Evolutionary conservation across 2,113 vertebrate genomes (phyloP).

Genomic region (Bungarus multicinctus): DNA sequence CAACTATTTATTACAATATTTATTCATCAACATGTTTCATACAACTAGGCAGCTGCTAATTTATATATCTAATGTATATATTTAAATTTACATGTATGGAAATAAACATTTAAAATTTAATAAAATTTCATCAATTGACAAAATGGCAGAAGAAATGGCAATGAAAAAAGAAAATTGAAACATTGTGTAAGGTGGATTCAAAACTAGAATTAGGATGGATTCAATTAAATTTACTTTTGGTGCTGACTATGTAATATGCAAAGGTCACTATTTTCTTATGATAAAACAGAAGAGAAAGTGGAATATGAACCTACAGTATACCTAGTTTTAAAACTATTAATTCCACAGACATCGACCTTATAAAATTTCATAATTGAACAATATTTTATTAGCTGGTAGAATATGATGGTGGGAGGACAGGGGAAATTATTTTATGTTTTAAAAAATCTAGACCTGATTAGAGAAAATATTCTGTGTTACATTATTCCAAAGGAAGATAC

Average conservation of each 20-base stretch:
- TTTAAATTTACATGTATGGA: not conserved
- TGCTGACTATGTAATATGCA: not conserved
- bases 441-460: not conserved
- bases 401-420: not conserved
- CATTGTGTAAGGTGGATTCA: not conserved
- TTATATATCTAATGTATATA: not conserved
- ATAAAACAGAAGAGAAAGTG: not conserved
- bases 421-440: not conserved
- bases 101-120: not conserved
- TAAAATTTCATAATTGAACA: not conserved
- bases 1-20: not conserved
- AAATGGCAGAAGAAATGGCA: rapidly evolving
- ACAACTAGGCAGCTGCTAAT: not conserved
- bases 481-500: not conserved
- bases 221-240: not conserved
- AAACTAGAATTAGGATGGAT: not conserved
- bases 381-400: not conserved
- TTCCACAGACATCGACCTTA: not conserved
- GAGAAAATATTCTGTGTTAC: not conserved
- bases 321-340: not conserved
- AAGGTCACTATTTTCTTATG: not conserved
- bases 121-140: not conserved
- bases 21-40: not conserved
- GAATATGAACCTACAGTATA: not conserved
- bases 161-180: not conserved